These are phyloP conservation scores for Oxyura jamaicensis DNA, from an alignment of 2,113 vertebrate species.

Conservation along the genomic window DNA sequence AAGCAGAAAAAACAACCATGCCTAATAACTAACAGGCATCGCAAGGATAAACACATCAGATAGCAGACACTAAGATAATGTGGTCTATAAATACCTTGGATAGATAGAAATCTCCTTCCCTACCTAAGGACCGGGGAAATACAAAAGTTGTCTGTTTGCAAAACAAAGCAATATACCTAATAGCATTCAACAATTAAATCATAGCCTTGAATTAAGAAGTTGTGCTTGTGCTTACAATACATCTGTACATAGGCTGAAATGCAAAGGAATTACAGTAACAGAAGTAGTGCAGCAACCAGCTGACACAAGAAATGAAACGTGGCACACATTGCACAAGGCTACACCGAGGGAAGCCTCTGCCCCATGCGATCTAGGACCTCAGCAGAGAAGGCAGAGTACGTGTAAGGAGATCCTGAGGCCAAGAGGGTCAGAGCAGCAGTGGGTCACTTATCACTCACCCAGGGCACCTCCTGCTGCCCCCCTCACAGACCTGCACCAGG, in stretches of 20 bases:
- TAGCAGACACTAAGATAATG: neutral
- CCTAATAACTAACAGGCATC: neutral
- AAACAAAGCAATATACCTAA: neutral
- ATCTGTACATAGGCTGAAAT: neutral
- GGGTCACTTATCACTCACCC: rapidly evolving
- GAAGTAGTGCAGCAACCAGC: neutral
- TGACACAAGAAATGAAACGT: rapidly evolving
- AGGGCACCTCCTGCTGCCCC: neutral
- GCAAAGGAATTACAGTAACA: neutral
- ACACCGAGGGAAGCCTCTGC: neutral
- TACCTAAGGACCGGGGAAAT: neutral
- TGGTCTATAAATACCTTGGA: neutral
- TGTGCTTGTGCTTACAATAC: neutral
- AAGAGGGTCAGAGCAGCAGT: rapidly evolving
- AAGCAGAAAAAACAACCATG: neutral
- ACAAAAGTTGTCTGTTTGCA: neutral
- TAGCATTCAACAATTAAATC: neutral
- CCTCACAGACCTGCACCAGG: neutral
- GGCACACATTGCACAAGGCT: rapidly evolving
- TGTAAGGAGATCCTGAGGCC: rapidly evolving
- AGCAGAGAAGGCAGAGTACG: neutral
- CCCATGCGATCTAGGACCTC: rapidly evolving
- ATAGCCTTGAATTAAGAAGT: neutral
- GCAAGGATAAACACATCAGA: neutral
- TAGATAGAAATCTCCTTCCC: neutral